Evolutionary conservation across 1,140 invertebrate genomes (phyloP).

Genomic region (Conus ventricosus): DNA sequence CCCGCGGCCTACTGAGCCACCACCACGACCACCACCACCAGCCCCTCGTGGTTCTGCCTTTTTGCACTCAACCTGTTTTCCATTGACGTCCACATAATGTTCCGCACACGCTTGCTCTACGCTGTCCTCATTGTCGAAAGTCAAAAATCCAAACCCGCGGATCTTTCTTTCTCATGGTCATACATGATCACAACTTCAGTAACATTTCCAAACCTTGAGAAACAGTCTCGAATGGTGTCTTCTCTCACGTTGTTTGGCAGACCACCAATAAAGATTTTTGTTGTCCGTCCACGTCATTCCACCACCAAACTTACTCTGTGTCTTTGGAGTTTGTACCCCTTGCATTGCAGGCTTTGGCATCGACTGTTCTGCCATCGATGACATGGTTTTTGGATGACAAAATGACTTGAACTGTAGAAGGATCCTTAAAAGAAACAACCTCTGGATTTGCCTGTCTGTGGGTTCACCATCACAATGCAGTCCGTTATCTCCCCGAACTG

Average conservation of each 20-base stretch:
- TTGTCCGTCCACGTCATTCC: conserved; percentile 41
- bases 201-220: conserved; percentile 71
- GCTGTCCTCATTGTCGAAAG: conserved; percentile 95
- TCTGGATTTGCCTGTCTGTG: conserved; percentile 94
- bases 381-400: conserved; percentile 93
- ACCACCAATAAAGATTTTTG: conserved; percentile 49
- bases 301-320: conserved; percentile 15
- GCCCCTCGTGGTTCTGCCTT: conserved; percentile 31
- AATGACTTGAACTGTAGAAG: conserved; percentile 91
- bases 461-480: conserved; percentile 99
- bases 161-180: conserved; percentile 97
- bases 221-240: conserved; percentile 36
- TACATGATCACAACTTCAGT: conserved; percentile 99
- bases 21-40: conserved; percentile 23
- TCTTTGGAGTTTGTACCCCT: conserved; percentile 61
- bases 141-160: conserved; percentile 94
- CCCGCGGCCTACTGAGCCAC: conserved; percentile 12
- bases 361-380: conserved; percentile 93
- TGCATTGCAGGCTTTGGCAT: conserved; percentile 97
- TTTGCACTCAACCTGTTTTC: conserved; percentile 87
- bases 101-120: conserved; percentile 95
- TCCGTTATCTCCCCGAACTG: conserved; percentile 97
- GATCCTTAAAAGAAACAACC: conserved; percentile 98
- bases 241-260: conserved; percentile 45
- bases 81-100: conserved; percentile 97